phyloP scores from a whole-genome alignment of 2,888 invertebrate genomes.

The Pseudeuparius sepicola region DNA sequence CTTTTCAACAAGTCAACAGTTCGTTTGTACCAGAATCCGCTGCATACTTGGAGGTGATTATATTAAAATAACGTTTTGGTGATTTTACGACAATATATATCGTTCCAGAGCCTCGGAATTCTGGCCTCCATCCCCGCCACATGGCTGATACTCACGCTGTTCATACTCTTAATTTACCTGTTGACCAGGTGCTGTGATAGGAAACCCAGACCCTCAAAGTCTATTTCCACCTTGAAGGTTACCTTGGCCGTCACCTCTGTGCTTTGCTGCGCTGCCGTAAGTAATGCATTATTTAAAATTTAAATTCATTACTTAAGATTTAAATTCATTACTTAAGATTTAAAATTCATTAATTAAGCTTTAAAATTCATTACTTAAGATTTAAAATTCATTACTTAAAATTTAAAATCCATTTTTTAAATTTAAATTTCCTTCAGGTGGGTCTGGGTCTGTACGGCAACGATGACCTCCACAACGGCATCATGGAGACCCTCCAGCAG shows the following conservation, averaged over 20 bases:
- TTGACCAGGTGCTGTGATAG: slow-evolving; percentile 93
- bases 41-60: slow-evolving; percentile 77
- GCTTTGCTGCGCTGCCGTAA: slow-evolving; percentile 72
- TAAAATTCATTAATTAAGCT: too few relatives aligned
- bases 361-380: too few relatives aligned
- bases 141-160: slow-evolving; percentile 81
- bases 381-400: too few relatives aligned
- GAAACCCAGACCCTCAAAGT: slow-evolving; percentile 78
- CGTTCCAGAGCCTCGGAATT: slow-evolving; percentile 78
- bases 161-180: slow-evolving; percentile 83
- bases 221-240: slow-evolving; percentile 78
- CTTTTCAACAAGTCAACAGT: slow-evolving; percentile 80
- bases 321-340: too few relatives aligned
- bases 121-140: slow-evolving; percentile 90
- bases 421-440: slow-evolving; percentile 36
- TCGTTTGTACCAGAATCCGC: slow-evolving; percentile 85
- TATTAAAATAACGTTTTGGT: slow-evolving; percentile 2
- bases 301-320: too few relatives aligned
- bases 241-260: slow-evolving; percentile 72
- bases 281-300: too few relatives aligned
- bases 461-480: slow-evolving; percentile 86
- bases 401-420: too few relatives aligned
- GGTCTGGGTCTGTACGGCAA: slow-evolving; percentile 90
- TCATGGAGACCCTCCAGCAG: slow-evolving; percentile 49
- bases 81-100: background rate